Base-by-base conservation (phyloP, 2,113 vertebrate genomes). In the Alosa alosa region DNA sequence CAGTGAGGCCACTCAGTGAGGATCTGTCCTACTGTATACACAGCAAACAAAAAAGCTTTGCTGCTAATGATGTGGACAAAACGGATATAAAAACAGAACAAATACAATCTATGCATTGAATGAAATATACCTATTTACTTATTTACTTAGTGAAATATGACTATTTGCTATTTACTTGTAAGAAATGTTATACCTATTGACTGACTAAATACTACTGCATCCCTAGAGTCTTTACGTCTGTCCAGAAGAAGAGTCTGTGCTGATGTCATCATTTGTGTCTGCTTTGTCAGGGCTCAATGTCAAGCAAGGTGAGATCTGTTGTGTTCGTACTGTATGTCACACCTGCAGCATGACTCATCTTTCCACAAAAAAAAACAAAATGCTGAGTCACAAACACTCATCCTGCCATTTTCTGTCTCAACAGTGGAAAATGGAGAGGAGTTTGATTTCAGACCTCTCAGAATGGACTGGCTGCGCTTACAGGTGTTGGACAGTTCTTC, bases 181-280 rank as follows among this genome's bases (percentile, higher is more conserved):
- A 10, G 46, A 47, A 7, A 47, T 47, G 6, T 47, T 47, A 47
- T 47, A 46, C 45, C 45, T 46, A 46, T 47, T 52, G 10, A 60
- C 25, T 25, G 46, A 81, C 75, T 0, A 81, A 15, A 85, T 87
- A 46, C 4, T 18, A 4, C 25, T 84, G 18, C 84, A 89, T 89
- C 5, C 84, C 36, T 90, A 99, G 97, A 97, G 96, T 87, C 95
- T 99, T 83, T 95, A 93, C 0, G 97, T 99, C 31, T 99, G 98
- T 92, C 98, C 98, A 1, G 98, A 99, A 88, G 98, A 99, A 86
- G 97, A 99, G 82, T 99, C 98, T 0, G 88, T 98, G 64, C 96
- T 99, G 83, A 93, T 98, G 93, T 97, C 95, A 0, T 97, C 97
- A 0, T 98, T 99, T 1, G 97, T 99, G 88, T 97, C 95, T n/a